Evolutionary conservation across 2,888 invertebrate species (phyloP), one percentile per base, ranked within the genome.

Genomic region (Spilosoma lubricipeda): DNA sequence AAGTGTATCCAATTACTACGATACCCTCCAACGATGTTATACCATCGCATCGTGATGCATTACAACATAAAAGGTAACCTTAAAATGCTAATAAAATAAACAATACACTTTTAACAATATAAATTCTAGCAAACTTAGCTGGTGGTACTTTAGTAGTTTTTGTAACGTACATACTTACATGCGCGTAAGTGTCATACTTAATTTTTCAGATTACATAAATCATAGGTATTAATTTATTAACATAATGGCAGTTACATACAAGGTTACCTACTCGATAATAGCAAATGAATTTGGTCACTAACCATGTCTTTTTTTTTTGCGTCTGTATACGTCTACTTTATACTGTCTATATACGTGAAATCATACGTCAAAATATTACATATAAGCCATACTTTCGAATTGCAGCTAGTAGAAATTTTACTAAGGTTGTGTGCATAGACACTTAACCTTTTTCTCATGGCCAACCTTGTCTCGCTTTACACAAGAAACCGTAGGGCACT

Each of bases 1-100:
- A 93, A 93, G 92, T 93, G 93, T 93, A 93, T 93, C 94, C 94
- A 94, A 94, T 94, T 94, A 94, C 86, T 84, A 90, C 86, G 90
- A 92, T 91, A 90, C 91, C 88, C 87, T 89, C 91, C 89, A 88
- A 90, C 88, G 88, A 86, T 88, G 89, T 87, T 87, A 88, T 88
- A 89, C 87, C 81, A 87, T 86, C 86, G 85, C 81, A 87, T 86
- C 86, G 85, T 88, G 87, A 87, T 87, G 85, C 88, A 85, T 88
- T 88, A 87, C 84, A 82, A 80, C 83, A 86, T 89, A 85, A 86
- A 88, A 81, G 83, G 83, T 84, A 83, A 85, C 82, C 80, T 86
- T 85, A 82, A 87, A 86, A 87, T 82, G 77, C 78, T 77, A 83
- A 81, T 80, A 75, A 79, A 75, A 76, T 64, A 70, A 70, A 70